phyloP scores from a whole-genome alignment of 2,888 invertebrate species.

The Scrobipalpa atriplicella region DNA sequence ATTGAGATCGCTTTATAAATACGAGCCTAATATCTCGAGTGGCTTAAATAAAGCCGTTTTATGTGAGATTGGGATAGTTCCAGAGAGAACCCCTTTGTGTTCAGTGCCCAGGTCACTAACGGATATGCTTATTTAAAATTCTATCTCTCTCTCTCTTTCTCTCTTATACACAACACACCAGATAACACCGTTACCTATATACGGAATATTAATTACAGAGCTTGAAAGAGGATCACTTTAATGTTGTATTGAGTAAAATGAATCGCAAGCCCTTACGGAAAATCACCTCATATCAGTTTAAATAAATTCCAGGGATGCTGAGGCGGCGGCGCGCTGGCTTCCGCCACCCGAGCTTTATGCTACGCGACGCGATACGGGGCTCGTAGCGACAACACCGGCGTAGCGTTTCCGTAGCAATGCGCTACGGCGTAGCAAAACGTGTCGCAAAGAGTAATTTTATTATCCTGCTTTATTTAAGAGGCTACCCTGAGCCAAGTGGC shows the following conservation, averaged over 20 bases:
- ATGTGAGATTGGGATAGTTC: neutral
- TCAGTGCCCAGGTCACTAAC: neutral
- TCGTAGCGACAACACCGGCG: slow-evolving; percentile 9
- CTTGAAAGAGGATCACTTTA: neutral
- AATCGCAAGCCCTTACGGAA: neutral
- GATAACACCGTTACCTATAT: neutral
- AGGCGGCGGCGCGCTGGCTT: neutral
- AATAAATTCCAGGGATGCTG: slow-evolving; percentile 1
- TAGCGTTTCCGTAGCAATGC: slow-evolving; percentile 17
- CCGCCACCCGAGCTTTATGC: neutral
- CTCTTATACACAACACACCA: no score
- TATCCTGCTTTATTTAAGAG: neutral
- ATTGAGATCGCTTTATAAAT: no score
- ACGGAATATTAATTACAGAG: neutral
- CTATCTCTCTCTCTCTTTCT: neutral
- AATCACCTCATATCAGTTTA: slow-evolving; percentile 16
- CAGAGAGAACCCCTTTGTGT: neutral
- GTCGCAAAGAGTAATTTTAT: neutral
- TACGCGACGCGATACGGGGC: neutral
- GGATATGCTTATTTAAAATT: slow-evolving; percentile 1
- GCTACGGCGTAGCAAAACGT: neutral
- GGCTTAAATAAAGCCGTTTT: neutral
- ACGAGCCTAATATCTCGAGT: no score
- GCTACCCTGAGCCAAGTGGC: no score
- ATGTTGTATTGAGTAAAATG: neutral